A percentile compares a stretch with the other conserved stretches of the same genome.
Evolutionary conservation across 2,888 invertebrate species (phyloP).

Genomic region (Antheraea assamensis): DNA sequence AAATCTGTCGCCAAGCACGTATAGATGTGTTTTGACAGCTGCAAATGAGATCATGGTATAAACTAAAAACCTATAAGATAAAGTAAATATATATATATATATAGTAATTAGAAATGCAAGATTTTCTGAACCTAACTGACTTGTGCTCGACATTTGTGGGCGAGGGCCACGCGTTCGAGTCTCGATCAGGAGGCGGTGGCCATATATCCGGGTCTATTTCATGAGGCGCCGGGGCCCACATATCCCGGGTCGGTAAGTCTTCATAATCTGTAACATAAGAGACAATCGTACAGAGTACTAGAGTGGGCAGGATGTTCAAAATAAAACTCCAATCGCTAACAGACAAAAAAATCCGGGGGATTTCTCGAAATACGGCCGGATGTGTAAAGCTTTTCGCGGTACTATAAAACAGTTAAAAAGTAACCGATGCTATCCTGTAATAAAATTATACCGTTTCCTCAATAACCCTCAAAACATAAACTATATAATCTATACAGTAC

Average conservation of each 20-base stretch:
- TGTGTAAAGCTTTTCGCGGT: background rate
- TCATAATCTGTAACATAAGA: conserved; percentile 66
- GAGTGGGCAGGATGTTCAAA: background rate
- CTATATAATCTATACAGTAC: background rate
- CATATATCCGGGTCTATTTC: conserved; percentile 90
- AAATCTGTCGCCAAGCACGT: no score
- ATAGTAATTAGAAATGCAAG: background rate
- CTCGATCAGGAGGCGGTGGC: conserved; percentile 85
- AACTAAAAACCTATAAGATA: background rate
- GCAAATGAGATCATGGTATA: no score
- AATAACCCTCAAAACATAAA: background rate
- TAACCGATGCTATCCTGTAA: conserved; percentile 1
- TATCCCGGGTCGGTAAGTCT: conserved; percentile 73
- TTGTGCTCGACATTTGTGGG: conserved; percentile 90
- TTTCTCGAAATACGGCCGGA: background rate
- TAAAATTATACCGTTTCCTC: background rate
- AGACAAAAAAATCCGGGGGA: background rate
- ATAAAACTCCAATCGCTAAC: background rate
- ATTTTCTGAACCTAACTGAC: conserved; percentile 53
- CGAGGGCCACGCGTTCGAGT: conserved; percentile 94
- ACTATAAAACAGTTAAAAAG: background rate
- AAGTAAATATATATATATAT: background rate
- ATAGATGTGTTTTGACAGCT: no score
- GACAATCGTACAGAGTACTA: background rate
- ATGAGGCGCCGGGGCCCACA: conserved; percentile 77